Percentiles rank a stretch among this genome's conserved stretches.
Conservation (phyloP, 2,797 vertebrate genomes). For the Columba guinea region DNA sequence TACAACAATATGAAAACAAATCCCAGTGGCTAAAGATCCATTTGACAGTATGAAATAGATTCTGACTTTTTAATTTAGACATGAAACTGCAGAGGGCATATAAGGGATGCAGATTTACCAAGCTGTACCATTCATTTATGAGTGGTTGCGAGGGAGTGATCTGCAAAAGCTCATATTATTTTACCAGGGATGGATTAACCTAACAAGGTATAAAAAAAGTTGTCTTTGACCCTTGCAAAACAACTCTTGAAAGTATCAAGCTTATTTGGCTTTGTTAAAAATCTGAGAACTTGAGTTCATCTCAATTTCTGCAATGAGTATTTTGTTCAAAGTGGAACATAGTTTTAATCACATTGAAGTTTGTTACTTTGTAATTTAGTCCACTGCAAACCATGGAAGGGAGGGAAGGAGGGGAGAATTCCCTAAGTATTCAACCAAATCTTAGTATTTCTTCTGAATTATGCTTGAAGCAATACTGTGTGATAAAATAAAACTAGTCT, state of each 20-base stretch:
- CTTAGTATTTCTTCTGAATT: not conserved
- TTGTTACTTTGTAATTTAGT: not conserved
- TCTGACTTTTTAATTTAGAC: slow-evolving; percentile 59
- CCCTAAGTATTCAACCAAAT: not conserved
- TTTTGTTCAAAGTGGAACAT: not conserved
- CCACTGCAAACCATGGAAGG: not conserved
- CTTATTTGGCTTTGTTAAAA: not conserved
- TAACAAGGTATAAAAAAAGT: not conserved
- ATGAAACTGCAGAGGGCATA: slow-evolving; percentile 13
- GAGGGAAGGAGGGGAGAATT: not conserved
- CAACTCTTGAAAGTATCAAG: not conserved
- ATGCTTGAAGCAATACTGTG: not conserved
- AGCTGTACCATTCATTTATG: slow-evolving; percentile 40
- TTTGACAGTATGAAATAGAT: slow-evolving; percentile 63
- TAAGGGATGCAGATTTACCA: not conserved
- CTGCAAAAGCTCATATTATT: not conserved
- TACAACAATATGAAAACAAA: slow-evolving; percentile 60
- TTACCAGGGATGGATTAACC: not conserved
- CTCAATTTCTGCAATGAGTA: not conserved
- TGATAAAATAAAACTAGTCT: not conserved
- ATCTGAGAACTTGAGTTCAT: not conserved
- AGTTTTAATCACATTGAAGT: not conserved
- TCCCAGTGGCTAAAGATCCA: slow-evolving; percentile 64
- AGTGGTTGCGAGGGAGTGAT: not conserved
- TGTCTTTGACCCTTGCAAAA: not conserved